Evolutionary conservation across 2,797 vertebrate species (phyloP), one percentile per base, ranked within the genome.

Genomic region (Eulemur albifrons): DNA sequence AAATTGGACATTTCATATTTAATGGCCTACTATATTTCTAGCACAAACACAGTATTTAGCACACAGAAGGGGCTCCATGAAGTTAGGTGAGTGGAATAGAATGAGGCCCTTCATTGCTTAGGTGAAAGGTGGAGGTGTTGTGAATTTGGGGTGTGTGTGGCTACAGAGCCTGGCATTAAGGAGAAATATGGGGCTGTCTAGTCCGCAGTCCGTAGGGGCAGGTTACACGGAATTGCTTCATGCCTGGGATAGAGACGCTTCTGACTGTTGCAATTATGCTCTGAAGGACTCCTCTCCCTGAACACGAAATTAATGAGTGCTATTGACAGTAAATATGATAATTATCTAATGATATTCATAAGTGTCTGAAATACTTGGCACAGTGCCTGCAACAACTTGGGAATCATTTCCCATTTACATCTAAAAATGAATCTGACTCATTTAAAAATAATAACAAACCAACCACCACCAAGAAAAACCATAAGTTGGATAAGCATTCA

Each of bases 251-350:
- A 38, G 27, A 48, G 88, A 32, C 7, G 7, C 30, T 96, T 95
- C 54, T 38, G 43, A 32, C 50, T 65, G 35, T 14, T 75, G 54
- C 48, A 45, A 5, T 92, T 69, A 48, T 4, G 0, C 54, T 75
- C 63, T 15, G 35, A 80, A 83, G 27, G 40, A 57, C 61, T 50
- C 30, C 90, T 70, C 32, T 81, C 82, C 15, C 65, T 85, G 61
- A 7, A 69, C 94, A 61, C 8, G 57, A 48, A 69, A 94, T 76
- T 40, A 95, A 23, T 90, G 45, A 83, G 50, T 48, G 25, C 35
- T 88, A 43, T 75, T 90, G 97, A 82, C 80, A 79, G 43, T 96
- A 97, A 96, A 95, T 93, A 70, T 1, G 45, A 50, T 77, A 80
- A 83, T 90, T 54, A 79, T 93, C 88, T 93, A 48, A 80, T 95